Base-by-base conservation (phyloP, 2,797 vertebrate species). In the Schizothorax lantsangensis region DNA sequence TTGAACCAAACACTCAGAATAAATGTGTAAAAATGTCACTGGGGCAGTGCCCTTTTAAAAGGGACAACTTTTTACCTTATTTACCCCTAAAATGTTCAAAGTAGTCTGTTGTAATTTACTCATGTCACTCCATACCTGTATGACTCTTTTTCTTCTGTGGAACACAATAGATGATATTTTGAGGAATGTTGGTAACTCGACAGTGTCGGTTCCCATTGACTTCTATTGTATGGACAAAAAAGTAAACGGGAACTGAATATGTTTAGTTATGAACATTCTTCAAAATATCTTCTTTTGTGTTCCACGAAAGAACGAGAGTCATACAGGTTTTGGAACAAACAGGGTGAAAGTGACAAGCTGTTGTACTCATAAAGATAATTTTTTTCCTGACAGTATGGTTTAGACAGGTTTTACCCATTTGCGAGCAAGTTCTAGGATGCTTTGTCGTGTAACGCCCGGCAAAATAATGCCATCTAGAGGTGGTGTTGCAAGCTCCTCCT, bases 401-500 rank as follows among this genome's bases (percentile, higher is more conserved):
- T 43, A 45, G 33, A 15, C 21, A 40, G n/a, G 62, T 66, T 95
- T 90, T 89, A 98, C 97, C 97, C 97, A 98, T 19, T 91, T 73
- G 6, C 26, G 85, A 21, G 95, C 93, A 75, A 98, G 92, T 26
- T 99, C 97, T 88, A 98, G 91, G 85, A 99, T 95, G 91, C 97
- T 97, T 91, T 94, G 96, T 54, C 97, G 93, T 2, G 95, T 97
- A 85, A 97, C 94, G 71, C 97, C 97, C 40, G 97, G 97, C 77
- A 98, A 96, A 87, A 98, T 97, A 91, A 97, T 93, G 87, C 97
- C 97, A 91, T 98, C 97, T 90, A 98, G 94, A 17, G 97, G 97
- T 79, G 97, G 96, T 0, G 97, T 98, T 72, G 95, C 96, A 85
- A 98, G 94, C 83, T 99, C 97, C 87, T 97, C 94, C 87, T 97